phyloP scores from a whole-genome alignment of 2,888 invertebrate genomes.

The Phortica okadai region DNA sequence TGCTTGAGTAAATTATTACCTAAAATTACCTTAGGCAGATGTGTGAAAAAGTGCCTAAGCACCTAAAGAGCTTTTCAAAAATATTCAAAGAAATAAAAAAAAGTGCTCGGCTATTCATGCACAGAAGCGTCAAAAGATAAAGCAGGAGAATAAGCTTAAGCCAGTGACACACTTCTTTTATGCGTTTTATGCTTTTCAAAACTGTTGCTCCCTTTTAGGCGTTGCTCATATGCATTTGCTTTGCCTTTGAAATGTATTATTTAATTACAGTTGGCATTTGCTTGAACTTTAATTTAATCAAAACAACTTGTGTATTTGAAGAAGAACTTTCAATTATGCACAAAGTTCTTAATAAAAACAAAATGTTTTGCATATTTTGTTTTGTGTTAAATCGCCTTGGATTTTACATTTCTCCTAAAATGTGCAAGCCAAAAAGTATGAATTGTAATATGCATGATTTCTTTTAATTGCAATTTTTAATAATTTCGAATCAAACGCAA shows the following conservation, averaged over 20 bases:
- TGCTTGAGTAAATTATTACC: slow-evolving; percentile 24
- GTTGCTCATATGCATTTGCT: background rate
- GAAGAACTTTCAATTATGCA: too few species aligned
- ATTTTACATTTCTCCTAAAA: too few species aligned
- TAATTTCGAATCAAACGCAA: too few species aligned
- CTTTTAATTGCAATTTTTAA: too few species aligned
- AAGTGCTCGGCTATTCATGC: background rate
- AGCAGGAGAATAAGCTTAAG: background rate
- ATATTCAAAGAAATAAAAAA: background rate
- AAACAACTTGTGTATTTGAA: too few species aligned
- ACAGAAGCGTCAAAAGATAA: background rate
- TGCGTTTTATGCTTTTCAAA: background rate
- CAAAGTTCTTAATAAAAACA: too few species aligned
- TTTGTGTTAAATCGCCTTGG: too few species aligned
- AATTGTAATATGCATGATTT: too few species aligned
- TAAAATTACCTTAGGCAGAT: slow-evolving; percentile 28
- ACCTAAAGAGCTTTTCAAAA: background rate
- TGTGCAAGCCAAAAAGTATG: too few species aligned
- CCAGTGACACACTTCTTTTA: background rate
- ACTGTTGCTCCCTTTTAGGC: slow-evolving; percentile 1
- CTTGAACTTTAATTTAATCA: background rate
- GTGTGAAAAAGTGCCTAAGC: slow-evolving; percentile 23
- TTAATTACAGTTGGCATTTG: background rate
- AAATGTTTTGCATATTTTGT: too few species aligned
- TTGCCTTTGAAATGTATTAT: background rate